Evolutionary conservation across 2,888 invertebrate species (phyloP).

Genomic region (Drosophila merina): DNA sequence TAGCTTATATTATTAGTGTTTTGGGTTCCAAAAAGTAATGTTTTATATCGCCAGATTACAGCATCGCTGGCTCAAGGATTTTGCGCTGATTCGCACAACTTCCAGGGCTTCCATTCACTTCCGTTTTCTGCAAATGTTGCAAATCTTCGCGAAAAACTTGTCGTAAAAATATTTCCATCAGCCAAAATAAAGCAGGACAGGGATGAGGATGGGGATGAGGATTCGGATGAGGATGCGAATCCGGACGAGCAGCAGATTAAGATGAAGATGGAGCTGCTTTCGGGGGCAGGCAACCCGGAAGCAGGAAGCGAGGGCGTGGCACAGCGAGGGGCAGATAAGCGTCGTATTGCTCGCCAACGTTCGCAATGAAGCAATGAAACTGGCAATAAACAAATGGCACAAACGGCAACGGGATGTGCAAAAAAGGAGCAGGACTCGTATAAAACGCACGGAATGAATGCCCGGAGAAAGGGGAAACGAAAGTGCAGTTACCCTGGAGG

Average conservation of each 20-base stretch:
- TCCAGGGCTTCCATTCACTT: slow-evolving; percentile 45
- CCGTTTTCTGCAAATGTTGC: slow-evolving; percentile 74
- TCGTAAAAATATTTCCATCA: slow-evolving; percentile 80
- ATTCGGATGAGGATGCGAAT: background rate
- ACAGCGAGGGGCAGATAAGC: slow-evolving; percentile 33
- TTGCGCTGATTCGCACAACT: slow-evolving; percentile 68
- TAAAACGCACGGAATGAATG: slow-evolving; percentile 21
- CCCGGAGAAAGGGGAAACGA: too few relatives aligned
- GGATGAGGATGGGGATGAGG: background rate
- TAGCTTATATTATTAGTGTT: background rate
- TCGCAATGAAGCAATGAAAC: slow-evolving; percentile 72
- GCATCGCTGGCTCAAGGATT: slow-evolving; percentile 28
- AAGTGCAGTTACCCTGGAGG: slow-evolving; percentile 16
- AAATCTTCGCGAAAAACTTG: slow-evolving; percentile 77
- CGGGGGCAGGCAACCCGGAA: slow-evolving; percentile 1
- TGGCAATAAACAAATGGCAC: slow-evolving; percentile 76
- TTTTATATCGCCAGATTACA: background rate
- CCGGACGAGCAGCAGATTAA: slow-evolving; percentile 34
- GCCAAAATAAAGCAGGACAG: slow-evolving; percentile 45
- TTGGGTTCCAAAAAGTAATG: background rate
- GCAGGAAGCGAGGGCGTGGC: slow-evolving; percentile 2
- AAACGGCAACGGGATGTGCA: slow-evolving; percentile 69
- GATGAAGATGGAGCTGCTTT: slow-evolving; percentile 23
- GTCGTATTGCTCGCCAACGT: slow-evolving; percentile 28
- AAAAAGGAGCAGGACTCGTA: slow-evolving; percentile 15